Percentiles rank a stretch among this genome's conserved stretches.
phyloP scores from a whole-genome alignment of 2,888 invertebrate genomes.

The Steinernema scapterisci region DNA sequence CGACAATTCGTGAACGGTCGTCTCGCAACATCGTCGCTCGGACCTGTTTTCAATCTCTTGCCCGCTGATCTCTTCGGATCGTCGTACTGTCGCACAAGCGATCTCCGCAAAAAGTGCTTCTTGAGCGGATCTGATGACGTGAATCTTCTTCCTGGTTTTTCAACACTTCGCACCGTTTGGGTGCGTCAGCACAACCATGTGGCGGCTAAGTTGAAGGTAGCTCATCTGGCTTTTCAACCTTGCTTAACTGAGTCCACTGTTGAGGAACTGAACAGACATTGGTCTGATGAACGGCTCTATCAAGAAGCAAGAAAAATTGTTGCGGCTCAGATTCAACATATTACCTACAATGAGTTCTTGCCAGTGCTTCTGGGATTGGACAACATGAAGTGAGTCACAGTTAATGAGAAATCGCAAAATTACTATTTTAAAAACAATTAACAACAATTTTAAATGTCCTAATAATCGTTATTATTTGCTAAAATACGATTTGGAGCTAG shows the following conservation, averaged over 20 bases:
- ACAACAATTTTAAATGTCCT: too few species aligned
- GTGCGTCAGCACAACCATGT: conserved; percentile 66
- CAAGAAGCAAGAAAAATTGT: conserved; percentile 70
- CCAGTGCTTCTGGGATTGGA: conserved; percentile 63
- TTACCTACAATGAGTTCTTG: conserved; percentile 69
- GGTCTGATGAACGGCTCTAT: conserved; percentile 65
- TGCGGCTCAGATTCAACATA: conserved; percentile 73
- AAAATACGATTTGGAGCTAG: too few species aligned
- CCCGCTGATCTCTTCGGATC: conserved; percentile 14
- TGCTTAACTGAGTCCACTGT: too few species aligned
- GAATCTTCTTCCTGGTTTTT: conserved; percentile 62
- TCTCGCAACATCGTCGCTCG: conserved; percentile 28
- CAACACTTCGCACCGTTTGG: conserved; percentile 64
- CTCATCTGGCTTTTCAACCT: background rate
- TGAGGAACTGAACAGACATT: conserved; percentile 60
- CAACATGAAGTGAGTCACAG: conserved; percentile 45
- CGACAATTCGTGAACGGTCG: conserved; percentile 78
- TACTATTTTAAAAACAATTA: too few species aligned
- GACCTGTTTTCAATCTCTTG: conserved; percentile 39
- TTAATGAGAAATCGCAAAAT: background rate
- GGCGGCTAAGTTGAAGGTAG: conserved; percentile 55
- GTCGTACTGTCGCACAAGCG: conserved; percentile 4
- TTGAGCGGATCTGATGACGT: conserved; percentile 58
- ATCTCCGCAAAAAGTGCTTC: conserved; percentile 41
- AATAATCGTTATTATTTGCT: too few species aligned